phyloP scores from a whole-genome alignment of 2,797 vertebrate species.

The Alfaro cultratus region DNA sequence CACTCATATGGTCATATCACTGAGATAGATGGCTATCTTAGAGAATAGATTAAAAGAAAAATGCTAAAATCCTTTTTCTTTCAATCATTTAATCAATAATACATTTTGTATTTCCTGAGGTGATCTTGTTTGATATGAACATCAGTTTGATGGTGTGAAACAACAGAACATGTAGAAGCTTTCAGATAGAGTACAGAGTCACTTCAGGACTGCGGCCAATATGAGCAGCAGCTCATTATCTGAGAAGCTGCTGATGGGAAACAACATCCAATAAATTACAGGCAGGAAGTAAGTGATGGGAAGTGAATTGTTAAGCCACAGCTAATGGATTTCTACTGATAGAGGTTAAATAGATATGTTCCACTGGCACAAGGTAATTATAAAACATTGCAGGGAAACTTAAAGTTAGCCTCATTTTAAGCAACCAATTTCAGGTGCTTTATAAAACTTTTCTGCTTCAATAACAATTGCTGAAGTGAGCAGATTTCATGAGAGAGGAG shows the following conservation, averaged over 20 bases:
- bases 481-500: constrained; percentile 40
- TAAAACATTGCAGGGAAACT: constrained; percentile 30
- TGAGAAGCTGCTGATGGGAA: constrained; percentile 25
- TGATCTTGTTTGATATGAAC: no score
- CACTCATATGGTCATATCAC: not conserved
- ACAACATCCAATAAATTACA: constrained; percentile 24
- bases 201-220: constrained; percentile 14
- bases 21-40: not conserved
- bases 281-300: constrained; percentile 21
- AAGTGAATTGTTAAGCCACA: constrained; percentile 38
- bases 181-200: not conserved
- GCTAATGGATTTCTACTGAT: constrained; percentile 35
- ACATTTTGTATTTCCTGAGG: no score
- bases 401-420: constrained; percentile 25
- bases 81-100: no score
- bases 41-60: no score
- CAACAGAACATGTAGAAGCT: no score
- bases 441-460: constrained; percentile 39
- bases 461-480: constrained; percentile 45
- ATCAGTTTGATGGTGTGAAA: no score
- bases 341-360: constrained; percentile 31
- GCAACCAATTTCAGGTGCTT: constrained; percentile 40
- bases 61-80: no score
- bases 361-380: constrained; percentile 45
- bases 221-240: constrained; percentile 33